Conservation (phyloP, 2,797 vertebrate species). For the Craterocephalus amniculus region DNA sequence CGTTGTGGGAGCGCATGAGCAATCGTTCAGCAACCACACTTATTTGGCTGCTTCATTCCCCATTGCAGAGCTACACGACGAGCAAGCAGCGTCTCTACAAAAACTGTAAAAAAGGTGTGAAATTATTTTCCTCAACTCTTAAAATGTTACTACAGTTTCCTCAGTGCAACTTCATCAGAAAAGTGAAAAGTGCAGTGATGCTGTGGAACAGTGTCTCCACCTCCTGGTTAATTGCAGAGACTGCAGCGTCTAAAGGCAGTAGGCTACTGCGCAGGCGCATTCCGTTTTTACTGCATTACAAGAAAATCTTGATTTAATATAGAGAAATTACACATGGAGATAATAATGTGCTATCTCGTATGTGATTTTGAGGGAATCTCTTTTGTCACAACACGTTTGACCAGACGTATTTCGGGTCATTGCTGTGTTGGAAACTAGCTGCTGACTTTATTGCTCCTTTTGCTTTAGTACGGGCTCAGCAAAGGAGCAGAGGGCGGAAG, state of each 20-base stretch:
- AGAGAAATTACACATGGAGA: not conserved
- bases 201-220: conserved; percentile 87
- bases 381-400: not conserved
- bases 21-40: not conserved
- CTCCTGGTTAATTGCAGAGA: conserved; percentile 60
- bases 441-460: conserved; percentile 63
- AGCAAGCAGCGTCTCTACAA: conserved; percentile 19
- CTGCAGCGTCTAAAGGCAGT: conserved; percentile 47
- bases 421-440: conserved; percentile 39
- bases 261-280: conserved; percentile 24
- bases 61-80: conserved; percentile 25
- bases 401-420: not conserved
- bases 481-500: conserved; percentile 75
- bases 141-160: conserved; percentile 54
- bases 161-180: conserved; percentile 38
- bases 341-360: not conserved
- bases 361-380: not conserved
- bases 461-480: conserved; percentile 40
- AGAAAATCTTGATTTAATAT: not conserved
- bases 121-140: conserved; percentile 63
- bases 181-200: conserved; percentile 2
- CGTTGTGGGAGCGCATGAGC: not conserved
- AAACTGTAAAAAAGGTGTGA: conserved; percentile 66
- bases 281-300: not conserved
- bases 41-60: not conserved